Evolutionary conservation across 2,113 vertebrate species (phyloP), one percentile per base, ranked within the genome.

Genomic region (Sarotherodon lohbergeri): DNA sequence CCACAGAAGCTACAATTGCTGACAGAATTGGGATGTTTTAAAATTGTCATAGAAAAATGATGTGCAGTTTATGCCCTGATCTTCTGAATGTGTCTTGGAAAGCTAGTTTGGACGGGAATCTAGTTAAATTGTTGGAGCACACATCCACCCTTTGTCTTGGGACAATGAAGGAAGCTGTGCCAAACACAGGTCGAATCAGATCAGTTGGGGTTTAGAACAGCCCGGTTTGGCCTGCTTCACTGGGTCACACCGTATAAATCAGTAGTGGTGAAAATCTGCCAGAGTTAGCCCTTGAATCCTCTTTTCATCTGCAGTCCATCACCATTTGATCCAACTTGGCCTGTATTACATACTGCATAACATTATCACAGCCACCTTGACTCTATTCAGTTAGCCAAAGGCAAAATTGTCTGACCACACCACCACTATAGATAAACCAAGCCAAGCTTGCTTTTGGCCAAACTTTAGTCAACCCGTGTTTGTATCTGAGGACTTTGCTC

Each of bases 161-260:
- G 89, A 89, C 68, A 9, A n/a, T 82, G 43, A 27, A 73, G 46
- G 17, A 90, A 82, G 82, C 48, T 4, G 12, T 78, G 90, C 91
- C 91, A 91, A 93, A 89, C 54, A 22, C 81, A 88, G 89, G 89
- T 91, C 87, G 68, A 73, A 86, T 86, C 78, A 87, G 80, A 92
- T 91, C 85, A 91, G 52, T 48, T 80, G 86, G 83, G 73, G 89
- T 87, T 85, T 61, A 79, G 34, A 90, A 57, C 66, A 86, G 83
- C 63, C 61, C 36, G 5, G 34, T 86, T 91, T 91, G 86, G 88
- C 71, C 73, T 82, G 27, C 36, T 73, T 59, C 66, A 87, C 86
- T 85, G 3, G 54, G 56, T 94, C 84, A 66, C 86, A 91, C 85
- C 4, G n/a, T 89, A 93, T 92, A 90, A 94, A 95, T 95, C 91